These are phyloP conservation scores for Motacilla alba DNA, from an alignment of 2,113 vertebrate species.

Conservation along the genomic window DNA sequence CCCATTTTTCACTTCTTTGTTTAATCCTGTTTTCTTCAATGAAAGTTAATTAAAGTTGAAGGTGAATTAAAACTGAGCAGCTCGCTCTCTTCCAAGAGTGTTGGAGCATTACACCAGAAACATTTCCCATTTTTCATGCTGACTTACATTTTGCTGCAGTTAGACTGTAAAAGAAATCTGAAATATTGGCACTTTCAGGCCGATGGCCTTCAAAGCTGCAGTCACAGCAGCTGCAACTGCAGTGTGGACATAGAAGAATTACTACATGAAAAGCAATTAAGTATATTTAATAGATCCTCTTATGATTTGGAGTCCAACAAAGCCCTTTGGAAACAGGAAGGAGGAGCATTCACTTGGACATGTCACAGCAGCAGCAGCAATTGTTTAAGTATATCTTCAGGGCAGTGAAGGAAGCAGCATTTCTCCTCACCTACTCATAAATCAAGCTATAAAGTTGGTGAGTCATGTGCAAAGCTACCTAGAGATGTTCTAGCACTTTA, in stretches of 20 bases:
- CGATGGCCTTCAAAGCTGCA: neutral
- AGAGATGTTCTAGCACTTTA: neutral
- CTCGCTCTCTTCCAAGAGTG: neutral
- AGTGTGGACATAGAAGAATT: neutral
- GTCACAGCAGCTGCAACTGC: neutral
- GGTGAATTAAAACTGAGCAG: neutral
- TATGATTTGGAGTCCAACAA: neutral
- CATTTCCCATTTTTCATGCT: neutral
- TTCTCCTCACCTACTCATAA: neutral
- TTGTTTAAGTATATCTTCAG: neutral
- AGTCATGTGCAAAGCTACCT: neutral
- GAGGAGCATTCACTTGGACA: neutral
- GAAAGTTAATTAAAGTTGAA: neutral
- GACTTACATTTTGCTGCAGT: neutral
- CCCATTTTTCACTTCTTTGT: neutral
- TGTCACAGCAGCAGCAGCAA: neutral
- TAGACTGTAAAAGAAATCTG: neutral
- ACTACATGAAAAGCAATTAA: neutral
- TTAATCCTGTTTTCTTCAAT: neutral
- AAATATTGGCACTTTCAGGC: neutral
- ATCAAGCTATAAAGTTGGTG: neutral
- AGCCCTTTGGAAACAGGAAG: neutral
- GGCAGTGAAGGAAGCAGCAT: neutral
- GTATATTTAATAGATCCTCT: neutral
- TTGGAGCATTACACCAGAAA: neutral